A percentile compares a stretch with the other conserved stretches of the same genome.
These are phyloP conservation scores for Corvus cornix DNA, from an alignment of 2,113 vertebrate species.

Conservation along the genomic window DNA sequence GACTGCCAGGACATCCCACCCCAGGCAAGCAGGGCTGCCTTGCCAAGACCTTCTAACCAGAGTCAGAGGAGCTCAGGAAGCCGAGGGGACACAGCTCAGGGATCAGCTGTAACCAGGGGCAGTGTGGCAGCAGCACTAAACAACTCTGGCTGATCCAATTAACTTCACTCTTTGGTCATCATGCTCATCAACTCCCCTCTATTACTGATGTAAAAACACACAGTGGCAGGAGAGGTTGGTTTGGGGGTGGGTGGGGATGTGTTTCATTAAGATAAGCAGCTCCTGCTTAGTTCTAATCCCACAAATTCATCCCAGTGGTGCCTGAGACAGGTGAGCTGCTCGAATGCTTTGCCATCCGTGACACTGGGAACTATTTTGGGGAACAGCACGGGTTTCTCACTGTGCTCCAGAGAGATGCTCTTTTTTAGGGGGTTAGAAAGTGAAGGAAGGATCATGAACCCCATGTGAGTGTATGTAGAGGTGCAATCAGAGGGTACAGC, in stretches of 20 bases:
- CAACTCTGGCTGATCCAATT: background rate
- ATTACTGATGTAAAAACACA: background rate
- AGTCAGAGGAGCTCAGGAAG: background rate
- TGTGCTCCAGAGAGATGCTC: background rate
- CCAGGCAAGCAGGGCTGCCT: background rate
- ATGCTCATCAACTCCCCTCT: background rate
- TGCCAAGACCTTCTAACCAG: background rate
- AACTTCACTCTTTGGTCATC: background rate
- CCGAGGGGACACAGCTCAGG: background rate
- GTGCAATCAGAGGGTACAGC: background rate
- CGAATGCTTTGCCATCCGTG: rapidly evolving
- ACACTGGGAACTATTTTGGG: background rate
- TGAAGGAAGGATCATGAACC: background rate
- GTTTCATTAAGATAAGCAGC: background rate
- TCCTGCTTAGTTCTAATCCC: background rate
- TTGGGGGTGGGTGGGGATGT: rapidly evolving
- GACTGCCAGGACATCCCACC: background rate
- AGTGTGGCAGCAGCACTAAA: background rate
- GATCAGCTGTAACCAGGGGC: background rate
- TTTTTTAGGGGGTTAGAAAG: background rate
- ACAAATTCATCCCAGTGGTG: background rate
- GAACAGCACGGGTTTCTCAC: background rate
- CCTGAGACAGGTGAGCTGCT: background rate
- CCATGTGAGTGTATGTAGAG: rapidly evolving
- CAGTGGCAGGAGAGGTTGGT: background rate